Base-by-base conservation (phyloP, 2,888 invertebrate species). In the Helobdella robusta region DNA sequence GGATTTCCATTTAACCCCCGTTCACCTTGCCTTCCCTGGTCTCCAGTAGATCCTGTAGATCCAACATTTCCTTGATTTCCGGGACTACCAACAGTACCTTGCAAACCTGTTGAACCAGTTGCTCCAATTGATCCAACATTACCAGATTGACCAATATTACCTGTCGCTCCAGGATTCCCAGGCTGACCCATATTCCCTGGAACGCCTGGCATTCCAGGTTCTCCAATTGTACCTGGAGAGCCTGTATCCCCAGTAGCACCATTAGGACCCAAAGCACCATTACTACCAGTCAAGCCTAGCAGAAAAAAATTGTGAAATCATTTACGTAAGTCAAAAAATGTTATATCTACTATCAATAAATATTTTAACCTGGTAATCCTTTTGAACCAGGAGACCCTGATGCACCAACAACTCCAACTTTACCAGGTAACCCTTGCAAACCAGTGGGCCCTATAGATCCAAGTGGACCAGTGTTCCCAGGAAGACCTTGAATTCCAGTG, bases 401-500 rank as follows among this genome's bases (percentile, higher is more conserved):
- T 32, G 28, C 30, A 23, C 67, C 67, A 46, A 23, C 28, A 34
- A 28, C n/a, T 36, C 67, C 67, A 20, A 54, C 23, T 48, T 35
- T 46, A n/a, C 68, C 68, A 25, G 52, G n/a, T n/a, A n/a, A 11
- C 6, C 67, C 67, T 36, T 50, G 20, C 5, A 56, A 32, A 35
- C 68, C 68, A 64, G 52, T 20, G 36, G 50, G 63, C n/a, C 68
- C 68, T n/a, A 25, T 52, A 1, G 63, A 44, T 32, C 70, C 70
- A 15, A 62, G 44, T 20, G 58, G 35, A 20, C 69, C 69, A 48
- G 50, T n/a, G 4, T 52, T n/a, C n/a, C n/a, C n/a, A n/a, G n/a
- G n/a, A n/a, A n/a, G 56, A 28, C 70, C 70, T 50, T 64, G 20
- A 23, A 64, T 35, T 35, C 70, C 64, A 34, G 28, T 44, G n/a